Conservation (phyloP, 2,797 vertebrate genomes). For the Alauda arvensis region DNA sequence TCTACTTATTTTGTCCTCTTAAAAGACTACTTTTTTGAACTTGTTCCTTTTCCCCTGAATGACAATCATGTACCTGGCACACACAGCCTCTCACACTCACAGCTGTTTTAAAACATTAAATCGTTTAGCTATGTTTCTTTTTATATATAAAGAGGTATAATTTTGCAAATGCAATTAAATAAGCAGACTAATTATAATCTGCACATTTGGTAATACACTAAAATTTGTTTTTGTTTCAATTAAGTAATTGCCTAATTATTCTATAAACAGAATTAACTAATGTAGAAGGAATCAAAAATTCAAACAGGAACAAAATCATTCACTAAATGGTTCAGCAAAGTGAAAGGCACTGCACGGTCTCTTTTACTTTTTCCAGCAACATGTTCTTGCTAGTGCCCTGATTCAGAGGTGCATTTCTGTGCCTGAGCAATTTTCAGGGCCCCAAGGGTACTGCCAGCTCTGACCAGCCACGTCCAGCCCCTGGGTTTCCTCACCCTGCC, state of each 20-base stretch:
- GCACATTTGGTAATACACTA: slow-evolving; percentile 23
- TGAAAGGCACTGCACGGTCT: not conserved
- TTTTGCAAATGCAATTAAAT: slow-evolving; percentile 45
- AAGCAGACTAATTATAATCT: slow-evolving; percentile 47
- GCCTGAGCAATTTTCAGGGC: not conserved
- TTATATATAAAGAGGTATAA: slow-evolving; percentile 33
- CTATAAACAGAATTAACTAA: slow-evolving; percentile 38
- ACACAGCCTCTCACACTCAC: not conserved
- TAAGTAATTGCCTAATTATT: slow-evolving; percentile 43
- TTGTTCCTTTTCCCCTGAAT: not conserved
- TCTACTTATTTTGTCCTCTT: not conserved
- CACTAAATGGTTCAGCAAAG: not conserved
- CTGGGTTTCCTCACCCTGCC: rapidly evolving
- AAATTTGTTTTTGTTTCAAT: slow-evolving; percentile 55
- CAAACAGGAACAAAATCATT: slow-evolving; percentile 1
- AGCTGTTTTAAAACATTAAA: slow-evolving; percentile 17
- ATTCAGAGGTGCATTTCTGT: not conserved
- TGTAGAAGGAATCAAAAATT: not conserved
- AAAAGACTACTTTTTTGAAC: not conserved
- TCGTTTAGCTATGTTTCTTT: slow-evolving; percentile 4
- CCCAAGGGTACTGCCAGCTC: rapidly evolving
- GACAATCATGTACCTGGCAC: not conserved
- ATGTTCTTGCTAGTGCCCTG: not conserved
- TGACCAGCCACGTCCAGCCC: not conserved
- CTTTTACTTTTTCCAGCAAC: not conserved